These are phyloP conservation scores for Siniperca knerii DNA, from an alignment of 2,113 vertebrate species.

Conservation along the genomic window DNA sequence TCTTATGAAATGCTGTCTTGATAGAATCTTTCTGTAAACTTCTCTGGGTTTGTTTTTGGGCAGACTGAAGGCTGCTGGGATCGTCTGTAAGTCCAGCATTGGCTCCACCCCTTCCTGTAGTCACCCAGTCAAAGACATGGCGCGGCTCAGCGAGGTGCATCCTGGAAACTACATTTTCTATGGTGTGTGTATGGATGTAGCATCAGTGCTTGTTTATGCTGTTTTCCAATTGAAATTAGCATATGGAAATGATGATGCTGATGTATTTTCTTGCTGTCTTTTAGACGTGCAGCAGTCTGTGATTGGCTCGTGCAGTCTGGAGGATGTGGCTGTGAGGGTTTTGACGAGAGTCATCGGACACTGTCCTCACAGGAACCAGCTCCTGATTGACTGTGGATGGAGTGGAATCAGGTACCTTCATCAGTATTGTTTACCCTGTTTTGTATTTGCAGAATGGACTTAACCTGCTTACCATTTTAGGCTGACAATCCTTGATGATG, in stretches of 20 bases:
- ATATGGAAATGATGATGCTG: background rate
- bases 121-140: constrained; percentile 88
- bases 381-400: constrained; percentile 90
- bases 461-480: background rate
- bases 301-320: constrained; percentile 86
- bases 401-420: constrained; percentile 73
- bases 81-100: constrained; percentile 86
- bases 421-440: background rate
- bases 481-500: background rate
- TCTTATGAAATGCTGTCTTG: background rate
- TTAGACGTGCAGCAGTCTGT: constrained; percentile 87
- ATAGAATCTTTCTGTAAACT: background rate
- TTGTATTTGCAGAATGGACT: background rate
- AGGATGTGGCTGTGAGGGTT: constrained; percentile 88
- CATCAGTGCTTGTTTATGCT: background rate
- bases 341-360: constrained; percentile 88
- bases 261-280: background rate
- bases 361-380: constrained; percentile 87
- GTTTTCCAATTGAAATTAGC: background rate
- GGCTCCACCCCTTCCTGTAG: constrained; percentile 91
- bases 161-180: constrained; percentile 91
- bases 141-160: constrained; percentile 87
- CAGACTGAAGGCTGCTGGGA: constrained; percentile 84
- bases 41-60: background rate
- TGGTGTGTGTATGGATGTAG: constrained; percentile 74